Evolutionary conservation across 2,113 vertebrate species (phyloP).

Genomic region (Panthera tigris): DNA sequence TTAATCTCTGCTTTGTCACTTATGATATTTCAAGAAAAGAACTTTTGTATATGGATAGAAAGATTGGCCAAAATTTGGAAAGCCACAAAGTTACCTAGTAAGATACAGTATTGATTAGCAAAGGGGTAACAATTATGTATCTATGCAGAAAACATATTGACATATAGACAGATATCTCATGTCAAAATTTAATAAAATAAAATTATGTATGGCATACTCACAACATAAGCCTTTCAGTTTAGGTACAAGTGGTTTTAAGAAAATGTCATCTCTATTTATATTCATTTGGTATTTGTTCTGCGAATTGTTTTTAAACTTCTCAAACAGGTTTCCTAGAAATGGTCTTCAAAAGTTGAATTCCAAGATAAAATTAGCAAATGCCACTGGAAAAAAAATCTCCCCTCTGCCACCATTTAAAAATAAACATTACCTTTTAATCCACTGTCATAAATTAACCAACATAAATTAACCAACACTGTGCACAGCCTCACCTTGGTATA

Average conservation of each 20-base stretch:
- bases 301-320: constrained; percentile 57
- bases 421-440: background rate
- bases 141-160: constrained; percentile 22
- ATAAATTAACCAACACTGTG: background rate
- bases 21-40: background rate
- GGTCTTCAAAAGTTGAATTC: constrained; percentile 27
- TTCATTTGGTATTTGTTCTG: constrained; percentile 55
- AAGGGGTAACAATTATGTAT: constrained; percentile 35
- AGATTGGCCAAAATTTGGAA: constrained; percentile 7
- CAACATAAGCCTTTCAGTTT: constrained; percentile 70
- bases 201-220: constrained; percentile 67
- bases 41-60: background rate
- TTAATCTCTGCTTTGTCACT: background rate
- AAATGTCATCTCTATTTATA: constrained; percentile 78
- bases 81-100: background rate
- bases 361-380: background rate
- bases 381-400: background rate
- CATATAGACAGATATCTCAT: constrained; percentile 58
- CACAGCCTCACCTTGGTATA: background rate
- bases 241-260: constrained; percentile 82
- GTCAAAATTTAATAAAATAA: constrained; percentile 66
- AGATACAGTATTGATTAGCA: background rate
- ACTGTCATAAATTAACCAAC: background rate
- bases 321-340: constrained; percentile 22
- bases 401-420: background rate